Conservation (phyloP, 2,113 vertebrate genomes). For the Thomomys bottae region DNA sequence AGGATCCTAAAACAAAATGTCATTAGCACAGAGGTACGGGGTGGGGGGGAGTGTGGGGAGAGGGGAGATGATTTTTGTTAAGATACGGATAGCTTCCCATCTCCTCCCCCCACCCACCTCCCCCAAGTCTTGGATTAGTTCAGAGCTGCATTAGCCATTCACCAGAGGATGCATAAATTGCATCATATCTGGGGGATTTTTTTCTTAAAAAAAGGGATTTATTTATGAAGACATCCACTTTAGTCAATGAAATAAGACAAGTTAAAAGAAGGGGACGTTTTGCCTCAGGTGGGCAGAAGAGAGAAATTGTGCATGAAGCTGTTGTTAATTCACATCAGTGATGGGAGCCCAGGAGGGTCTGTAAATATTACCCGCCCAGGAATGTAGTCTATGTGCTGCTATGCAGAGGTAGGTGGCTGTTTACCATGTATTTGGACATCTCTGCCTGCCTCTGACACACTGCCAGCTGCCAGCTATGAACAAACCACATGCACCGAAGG, state of each 20-base stretch:
- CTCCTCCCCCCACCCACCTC: too few relatives aligned
- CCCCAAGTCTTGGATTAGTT: conserved; percentile 51
- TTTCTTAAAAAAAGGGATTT: not conserved
- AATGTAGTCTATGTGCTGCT: not conserved
- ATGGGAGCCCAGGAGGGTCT: not conserved
- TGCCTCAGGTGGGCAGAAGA: not conserved
- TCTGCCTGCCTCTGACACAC: too few relatives aligned
- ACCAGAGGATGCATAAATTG: conserved; percentile 2
- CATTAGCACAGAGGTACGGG: not conserved
- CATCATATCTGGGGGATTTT: not conserved
- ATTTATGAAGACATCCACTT: conserved; percentile 64
- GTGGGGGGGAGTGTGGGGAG: not conserved
- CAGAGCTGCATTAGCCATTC: conserved; percentile 9
- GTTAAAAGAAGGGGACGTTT: not conserved
- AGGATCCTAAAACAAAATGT: not conserved
- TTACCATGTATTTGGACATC: not conserved
- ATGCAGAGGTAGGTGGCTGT: conserved; percentile 38
- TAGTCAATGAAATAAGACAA: conserved; percentile 40
- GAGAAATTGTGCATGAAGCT: not conserved
- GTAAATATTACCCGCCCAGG: not conserved
- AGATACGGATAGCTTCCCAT: not conserved
- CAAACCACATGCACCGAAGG: too few relatives aligned
- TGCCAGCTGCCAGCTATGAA: not conserved
- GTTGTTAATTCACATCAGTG: not conserved
- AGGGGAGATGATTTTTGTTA: not conserved